phyloP scores from a whole-genome alignment of 2,888 invertebrate genomes.

The Ceriagrion tenellum region DNA sequence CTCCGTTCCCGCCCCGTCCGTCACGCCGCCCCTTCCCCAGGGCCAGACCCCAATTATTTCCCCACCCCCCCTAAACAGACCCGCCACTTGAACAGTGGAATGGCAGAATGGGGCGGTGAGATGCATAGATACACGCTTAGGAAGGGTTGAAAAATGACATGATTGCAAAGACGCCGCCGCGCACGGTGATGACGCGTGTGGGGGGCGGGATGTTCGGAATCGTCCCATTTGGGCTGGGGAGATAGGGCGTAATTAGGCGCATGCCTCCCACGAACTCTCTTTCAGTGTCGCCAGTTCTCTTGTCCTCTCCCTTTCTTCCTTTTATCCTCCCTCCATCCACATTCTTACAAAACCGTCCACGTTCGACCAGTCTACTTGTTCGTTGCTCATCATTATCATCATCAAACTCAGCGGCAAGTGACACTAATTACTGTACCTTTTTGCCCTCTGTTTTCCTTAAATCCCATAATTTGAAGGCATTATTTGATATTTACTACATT shows the following conservation, averaged over 20 bases:
- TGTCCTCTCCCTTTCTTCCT: background rate
- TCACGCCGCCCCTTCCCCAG: constrained; percentile 37
- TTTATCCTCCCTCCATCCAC: background rate
- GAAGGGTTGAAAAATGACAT: constrained; percentile 46
- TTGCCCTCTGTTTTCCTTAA: background rate
- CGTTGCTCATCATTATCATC: background rate
- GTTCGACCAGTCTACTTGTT: background rate
- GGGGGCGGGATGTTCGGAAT: background rate
- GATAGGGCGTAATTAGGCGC: constrained; percentile 44
- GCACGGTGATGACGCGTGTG: background rate
- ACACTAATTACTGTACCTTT: background rate
- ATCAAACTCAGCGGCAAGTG: background rate
- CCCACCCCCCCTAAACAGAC: background rate
- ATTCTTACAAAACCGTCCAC: background rate
- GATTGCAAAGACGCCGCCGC: constrained; percentile 13
- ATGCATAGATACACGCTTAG: constrained; percentile 6
- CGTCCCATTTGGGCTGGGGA: background rate
- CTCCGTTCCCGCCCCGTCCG: background rate
- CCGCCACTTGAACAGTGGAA: constrained; percentile 25
- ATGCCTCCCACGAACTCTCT: background rate
- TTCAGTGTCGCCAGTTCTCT: background rate
- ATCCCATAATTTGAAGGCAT: no score
- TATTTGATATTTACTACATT: no score
- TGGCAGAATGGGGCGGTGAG: background rate
- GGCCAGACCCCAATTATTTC: constrained; percentile 1